These are phyloP conservation scores for Cataglyphis cursor DNA, from an alignment of 2,888 invertebrate genomes.

Conservation along the genomic window DNA sequence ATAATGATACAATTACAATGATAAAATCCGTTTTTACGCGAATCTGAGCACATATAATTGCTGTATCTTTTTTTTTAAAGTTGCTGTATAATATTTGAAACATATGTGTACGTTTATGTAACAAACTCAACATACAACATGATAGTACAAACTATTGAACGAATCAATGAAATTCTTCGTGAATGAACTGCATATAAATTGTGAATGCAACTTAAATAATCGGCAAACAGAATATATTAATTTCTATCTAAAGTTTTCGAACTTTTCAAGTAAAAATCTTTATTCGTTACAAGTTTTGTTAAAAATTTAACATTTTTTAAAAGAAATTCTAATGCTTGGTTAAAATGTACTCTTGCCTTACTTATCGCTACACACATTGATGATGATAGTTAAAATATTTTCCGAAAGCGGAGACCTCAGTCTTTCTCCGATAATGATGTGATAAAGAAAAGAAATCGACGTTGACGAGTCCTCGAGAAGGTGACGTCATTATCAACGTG, in stretches of 20 bases:
- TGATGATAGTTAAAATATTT: not conserved
- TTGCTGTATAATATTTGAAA: constrained; percentile 1
- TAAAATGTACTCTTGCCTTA: not conserved
- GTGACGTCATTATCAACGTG: constrained; percentile 75
- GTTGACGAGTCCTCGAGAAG: constrained; percentile 59
- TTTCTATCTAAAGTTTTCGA: not conserved
- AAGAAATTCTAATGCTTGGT: not conserved
- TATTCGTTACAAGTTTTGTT: not conserved
- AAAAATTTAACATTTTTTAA: not conserved
- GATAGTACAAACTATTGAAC: constrained; percentile 37
- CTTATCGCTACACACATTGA: constrained; percentile 32
- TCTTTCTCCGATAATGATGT: constrained; percentile 51
- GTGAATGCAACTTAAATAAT: not conserved
- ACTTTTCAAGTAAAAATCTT: not conserved
- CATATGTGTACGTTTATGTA: constrained; percentile 19
- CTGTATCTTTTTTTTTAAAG: not conserved
- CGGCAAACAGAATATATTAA: not conserved
- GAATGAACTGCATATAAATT: not conserved
- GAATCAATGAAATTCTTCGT: constrained; percentile 5
- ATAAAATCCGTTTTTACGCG: constrained; percentile 25
- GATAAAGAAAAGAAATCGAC: constrained; percentile 61
- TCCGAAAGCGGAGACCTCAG: constrained; percentile 43
- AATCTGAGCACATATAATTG: constrained; percentile 3
- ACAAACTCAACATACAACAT: constrained; percentile 11
- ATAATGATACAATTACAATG: constrained; percentile 24